Evolutionary conservation across 1,140 invertebrate genomes (phyloP), one percentile per base, ranked within the genome.

Genomic region (Orussus abietinus): DNA sequence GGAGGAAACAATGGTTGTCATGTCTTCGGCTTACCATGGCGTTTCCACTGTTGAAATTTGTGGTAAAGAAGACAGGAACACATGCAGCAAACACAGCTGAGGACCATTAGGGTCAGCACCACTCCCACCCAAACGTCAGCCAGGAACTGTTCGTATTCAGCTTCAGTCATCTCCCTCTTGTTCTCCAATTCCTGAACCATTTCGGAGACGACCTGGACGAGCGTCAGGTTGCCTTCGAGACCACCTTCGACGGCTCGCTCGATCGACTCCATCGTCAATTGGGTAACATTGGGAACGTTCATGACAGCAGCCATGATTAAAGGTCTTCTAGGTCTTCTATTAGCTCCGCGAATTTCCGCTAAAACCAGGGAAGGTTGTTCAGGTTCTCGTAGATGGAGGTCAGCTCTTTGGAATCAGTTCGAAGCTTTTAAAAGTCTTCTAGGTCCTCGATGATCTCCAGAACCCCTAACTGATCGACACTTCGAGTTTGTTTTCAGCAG

Each of bases 41-140:
- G 66, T 64, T 81, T 74, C 82, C 82, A 80, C 62, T 83, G 72
- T 69, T 83, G 70, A 65, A 83, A 77, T 61, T 80, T 76, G 73
- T 82, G 78, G 51, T 80, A 80, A 4, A 81, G 54, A 28, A 81
- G 70, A 57, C 78, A 80, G 14, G 77, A 74, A 49, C 78, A 80
- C 53, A 80, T 77, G 54, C 78, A 80, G 48, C 77, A 79, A 37
- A 80, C 72, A 50, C 78, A 77, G 47, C 75, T 76, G 3, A 80
- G 62, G 5, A 80, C 77, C 53, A 81, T 72, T 11, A 80, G 56
- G 3, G 77, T 78, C 1, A 81, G 60, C 4, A 79, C 77, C 17
- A 80, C 72, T 3, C 78, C 78, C n/a, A 81, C 76, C 79, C 79
- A 81, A 15, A 81, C 74, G 46, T 81, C 79, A 20, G 78, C 65